Conservation (phyloP, 2,888 invertebrate genomes). For the Drosophila incognita region DNA sequence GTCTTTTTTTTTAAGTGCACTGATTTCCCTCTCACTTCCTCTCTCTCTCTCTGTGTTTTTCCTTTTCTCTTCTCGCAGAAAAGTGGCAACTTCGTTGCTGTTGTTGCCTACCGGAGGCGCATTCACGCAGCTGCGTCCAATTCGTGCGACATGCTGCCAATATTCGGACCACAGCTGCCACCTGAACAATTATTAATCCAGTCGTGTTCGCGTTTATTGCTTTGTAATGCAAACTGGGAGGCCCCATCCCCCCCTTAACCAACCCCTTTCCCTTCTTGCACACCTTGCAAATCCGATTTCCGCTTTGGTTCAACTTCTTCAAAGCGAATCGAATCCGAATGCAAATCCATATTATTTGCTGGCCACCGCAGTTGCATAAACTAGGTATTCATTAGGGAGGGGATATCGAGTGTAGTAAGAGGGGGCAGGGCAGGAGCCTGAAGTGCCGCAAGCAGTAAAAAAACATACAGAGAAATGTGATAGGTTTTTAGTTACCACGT, state of each 20-base stretch:
- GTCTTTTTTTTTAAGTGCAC: background rate
- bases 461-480: background rate
- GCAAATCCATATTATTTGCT: background rate
- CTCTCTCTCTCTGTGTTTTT: background rate
- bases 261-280: background rate
- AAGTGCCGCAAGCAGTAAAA: background rate
- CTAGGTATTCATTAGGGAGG: background rate
- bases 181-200: slow-evolving; percentile 33
- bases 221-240: background rate
- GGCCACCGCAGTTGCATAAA: background rate
- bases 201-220: slow-evolving; percentile 25
- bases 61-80: slow-evolving; percentile 9
- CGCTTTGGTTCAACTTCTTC: background rate
- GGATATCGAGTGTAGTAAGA: background rate
- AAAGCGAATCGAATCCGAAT: background rate
- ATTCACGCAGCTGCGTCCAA: slow-evolving; percentile 23
- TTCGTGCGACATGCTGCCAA: slow-evolving; percentile 24
- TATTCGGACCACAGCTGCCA: slow-evolving; percentile 35
- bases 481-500: background rate
- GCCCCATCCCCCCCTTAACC: background rate
- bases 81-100: slow-evolving; percentile 26
- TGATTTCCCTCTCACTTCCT: background rate
- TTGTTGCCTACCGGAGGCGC: background rate
- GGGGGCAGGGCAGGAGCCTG: background rate
- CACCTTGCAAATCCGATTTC: background rate